Conservation (phyloP, 2,797 vertebrate genomes). For the Ptychadena robeensis region DNA sequence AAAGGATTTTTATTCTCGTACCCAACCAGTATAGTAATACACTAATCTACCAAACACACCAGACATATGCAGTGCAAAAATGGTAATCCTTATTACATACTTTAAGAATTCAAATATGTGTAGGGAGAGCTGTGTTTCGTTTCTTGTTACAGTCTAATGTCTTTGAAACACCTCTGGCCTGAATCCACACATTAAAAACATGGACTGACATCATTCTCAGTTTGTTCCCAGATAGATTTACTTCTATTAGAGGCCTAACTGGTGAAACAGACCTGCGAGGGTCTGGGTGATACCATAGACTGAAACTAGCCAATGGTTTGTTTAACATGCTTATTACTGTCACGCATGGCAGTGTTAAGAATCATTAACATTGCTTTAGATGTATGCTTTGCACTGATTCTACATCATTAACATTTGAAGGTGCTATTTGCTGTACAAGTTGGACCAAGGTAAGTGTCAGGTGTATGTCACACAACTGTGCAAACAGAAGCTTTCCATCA, state of each 20-base stretch:
- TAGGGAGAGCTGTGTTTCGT: not conserved
- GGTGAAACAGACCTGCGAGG: not conserved
- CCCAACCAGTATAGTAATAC: too few species aligned
- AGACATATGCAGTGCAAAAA: not conserved
- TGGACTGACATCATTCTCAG: not conserved
- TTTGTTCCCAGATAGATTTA: not conserved
- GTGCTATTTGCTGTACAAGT: not conserved
- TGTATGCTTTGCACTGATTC: not conserved
- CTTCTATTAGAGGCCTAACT: not conserved
- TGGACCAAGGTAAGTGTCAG: not conserved
- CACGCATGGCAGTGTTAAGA: slow-evolving; percentile 3
- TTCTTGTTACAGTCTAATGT: not conserved
- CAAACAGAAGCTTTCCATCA: slow-evolving; percentile 12
- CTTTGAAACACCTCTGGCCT: not conserved
- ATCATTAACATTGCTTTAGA: not conserved
- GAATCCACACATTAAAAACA: too few species aligned
- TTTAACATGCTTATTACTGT: slow-evolving; percentile 18
- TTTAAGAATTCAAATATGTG: not conserved
- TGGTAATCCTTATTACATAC: not conserved
- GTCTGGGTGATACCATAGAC: slow-evolving; percentile 9
- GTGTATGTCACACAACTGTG: slow-evolving; percentile 29
- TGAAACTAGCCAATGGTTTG: slow-evolving; percentile 35
- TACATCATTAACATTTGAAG: slow-evolving; percentile 19
- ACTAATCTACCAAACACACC: not conserved
- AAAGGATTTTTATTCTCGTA: too few species aligned